Conservation (phyloP, 2,888 invertebrate genomes). For the Scaptomyza polygonia region DNA sequence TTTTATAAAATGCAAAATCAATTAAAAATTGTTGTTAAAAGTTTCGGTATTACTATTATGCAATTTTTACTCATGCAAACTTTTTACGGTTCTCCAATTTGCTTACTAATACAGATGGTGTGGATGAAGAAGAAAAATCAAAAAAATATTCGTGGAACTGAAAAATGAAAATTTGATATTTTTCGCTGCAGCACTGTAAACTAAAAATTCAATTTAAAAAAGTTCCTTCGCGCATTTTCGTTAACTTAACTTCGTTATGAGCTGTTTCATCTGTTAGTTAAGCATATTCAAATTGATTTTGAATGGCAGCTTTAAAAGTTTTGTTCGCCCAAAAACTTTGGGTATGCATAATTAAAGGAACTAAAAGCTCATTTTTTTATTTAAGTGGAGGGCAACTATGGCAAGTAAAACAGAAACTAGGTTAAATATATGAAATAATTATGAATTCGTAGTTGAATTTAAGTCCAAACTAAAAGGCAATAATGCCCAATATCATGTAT, state of each 20-base stretch:
- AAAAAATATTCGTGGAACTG: not conserved
- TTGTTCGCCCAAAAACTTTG: constrained; percentile 25
- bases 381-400: constrained; percentile 35
- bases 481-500: constrained; percentile 38
- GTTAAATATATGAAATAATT: constrained; percentile 28
- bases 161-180: constrained; percentile 21
- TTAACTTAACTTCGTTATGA: constrained; percentile 1
- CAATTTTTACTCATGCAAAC: constrained; percentile 4
- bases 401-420: constrained; percentile 30
- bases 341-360: constrained; percentile 50
- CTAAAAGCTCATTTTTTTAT: constrained; percentile 39
- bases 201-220: constrained; percentile 13
- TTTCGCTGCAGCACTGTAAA: constrained; percentile 17
- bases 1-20: constrained; percentile 35
- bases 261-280: not conserved
- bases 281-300: constrained; percentile 11
- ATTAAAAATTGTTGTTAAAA: constrained; percentile 4
- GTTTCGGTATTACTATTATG: no score
- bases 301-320: constrained; percentile 37
- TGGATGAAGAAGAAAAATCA: not conserved
- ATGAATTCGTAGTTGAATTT: constrained; percentile 28
- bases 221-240: constrained; percentile 23
- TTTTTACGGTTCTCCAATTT: constrained; percentile 11
- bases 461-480: constrained; percentile 42
- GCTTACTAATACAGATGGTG: constrained; percentile 13